A percentile compares a stretch with the other conserved stretches of the same genome.
phyloP scores from a whole-genome alignment of 2,113 vertebrate genomes.

The Campylomormyrus numenius region DNA sequence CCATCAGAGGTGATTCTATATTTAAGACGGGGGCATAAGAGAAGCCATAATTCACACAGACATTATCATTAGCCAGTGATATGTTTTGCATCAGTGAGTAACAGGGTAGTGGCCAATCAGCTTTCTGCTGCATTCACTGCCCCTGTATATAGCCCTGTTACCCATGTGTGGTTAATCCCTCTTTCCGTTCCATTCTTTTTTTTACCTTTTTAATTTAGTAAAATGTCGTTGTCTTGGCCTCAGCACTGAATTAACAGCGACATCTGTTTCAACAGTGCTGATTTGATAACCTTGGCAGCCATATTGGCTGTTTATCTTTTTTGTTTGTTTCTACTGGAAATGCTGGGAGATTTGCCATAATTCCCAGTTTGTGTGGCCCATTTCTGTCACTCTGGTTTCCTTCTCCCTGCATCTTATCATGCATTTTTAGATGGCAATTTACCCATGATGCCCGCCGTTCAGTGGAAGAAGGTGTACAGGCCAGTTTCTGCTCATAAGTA shows the following conservation, averaged over 20 bases:
- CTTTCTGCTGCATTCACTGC: neutral
- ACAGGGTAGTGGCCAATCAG: neutral
- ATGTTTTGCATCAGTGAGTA: neutral
- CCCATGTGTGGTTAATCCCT: neutral
- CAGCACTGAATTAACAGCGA: neutral
- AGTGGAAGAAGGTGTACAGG: conserved; percentile 12
- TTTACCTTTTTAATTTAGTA: neutral
- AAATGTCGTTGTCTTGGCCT: neutral
- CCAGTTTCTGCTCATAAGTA: conserved; percentile 39
- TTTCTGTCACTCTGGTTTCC: neutral
- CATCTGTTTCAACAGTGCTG: conserved; percentile 4
- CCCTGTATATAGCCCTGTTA: neutral
- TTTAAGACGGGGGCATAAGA: neutral
- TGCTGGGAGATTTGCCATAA: neutral
- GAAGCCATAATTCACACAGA: neutral
- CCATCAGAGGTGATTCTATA: neutral
- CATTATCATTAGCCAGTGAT: neutral
- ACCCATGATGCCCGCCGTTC: neutral
- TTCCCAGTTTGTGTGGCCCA: neutral
- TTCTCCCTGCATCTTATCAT: neutral
- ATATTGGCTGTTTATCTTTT: neutral
- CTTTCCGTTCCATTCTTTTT: neutral
- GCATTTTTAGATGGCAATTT: conserved; percentile 9
- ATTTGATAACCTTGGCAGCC: neutral
- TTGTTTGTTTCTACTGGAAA: neutral